phyloP scores from a whole-genome alignment of 2,113 vertebrate species.

The Acrocephalus arundinaceus region DNA sequence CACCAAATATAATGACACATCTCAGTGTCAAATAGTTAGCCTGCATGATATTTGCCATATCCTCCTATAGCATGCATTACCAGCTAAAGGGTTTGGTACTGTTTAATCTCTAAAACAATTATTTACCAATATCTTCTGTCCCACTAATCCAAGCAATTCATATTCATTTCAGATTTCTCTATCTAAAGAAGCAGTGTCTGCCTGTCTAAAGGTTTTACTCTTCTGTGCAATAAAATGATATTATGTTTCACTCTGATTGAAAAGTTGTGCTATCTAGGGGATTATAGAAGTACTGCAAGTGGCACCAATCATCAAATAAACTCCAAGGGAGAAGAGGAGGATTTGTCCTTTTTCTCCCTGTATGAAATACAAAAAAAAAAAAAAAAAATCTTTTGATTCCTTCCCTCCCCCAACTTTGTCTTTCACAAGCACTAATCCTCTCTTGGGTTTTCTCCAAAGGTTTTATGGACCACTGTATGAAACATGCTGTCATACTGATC shows the following conservation, averaged over 20 bases:
- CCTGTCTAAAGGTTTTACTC: conserved; percentile 2
- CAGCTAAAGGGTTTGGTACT: neutral
- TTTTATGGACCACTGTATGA: neutral
- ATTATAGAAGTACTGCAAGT: neutral
- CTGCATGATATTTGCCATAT: neutral
- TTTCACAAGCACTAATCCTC: conserved; percentile 35
- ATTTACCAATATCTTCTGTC: conserved; percentile 1
- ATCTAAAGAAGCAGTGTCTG: neutral
- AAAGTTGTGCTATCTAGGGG: neutral
- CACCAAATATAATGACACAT: neutral
- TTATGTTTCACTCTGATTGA: conserved; percentile 21
- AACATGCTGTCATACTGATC: conserved; percentile 27
- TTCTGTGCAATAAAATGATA: neutral
- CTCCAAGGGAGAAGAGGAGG: neutral
- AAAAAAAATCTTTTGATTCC: neutral
- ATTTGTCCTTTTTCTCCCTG: neutral
- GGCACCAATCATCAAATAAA: neutral
- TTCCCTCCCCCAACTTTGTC: neutral
- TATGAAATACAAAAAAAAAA: neutral
- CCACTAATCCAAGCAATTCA: neutral
- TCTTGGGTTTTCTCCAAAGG: conserved; percentile 6
- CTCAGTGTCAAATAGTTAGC: neutral
- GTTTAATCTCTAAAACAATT: conserved; percentile 5
- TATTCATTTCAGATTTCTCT: neutral
- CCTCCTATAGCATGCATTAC: neutral